These are phyloP conservation scores for Chromis chromis DNA, from an alignment of 2,797 vertebrate species.

Conservation along the genomic window DNA sequence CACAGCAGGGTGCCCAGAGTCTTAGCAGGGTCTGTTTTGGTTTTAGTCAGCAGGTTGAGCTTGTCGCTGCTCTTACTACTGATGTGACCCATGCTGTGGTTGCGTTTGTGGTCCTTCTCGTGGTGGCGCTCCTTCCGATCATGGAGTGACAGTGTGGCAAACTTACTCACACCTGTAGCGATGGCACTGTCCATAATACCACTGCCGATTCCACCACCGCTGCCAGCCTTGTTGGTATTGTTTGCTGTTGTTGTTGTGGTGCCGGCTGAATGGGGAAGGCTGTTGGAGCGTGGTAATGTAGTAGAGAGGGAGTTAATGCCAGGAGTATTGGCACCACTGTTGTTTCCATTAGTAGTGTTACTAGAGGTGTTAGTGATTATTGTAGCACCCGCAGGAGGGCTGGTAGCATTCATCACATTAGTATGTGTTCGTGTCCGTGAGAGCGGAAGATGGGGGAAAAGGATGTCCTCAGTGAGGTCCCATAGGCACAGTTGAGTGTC, in stretches of 20 bases:
- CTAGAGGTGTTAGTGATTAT: conserved; percentile 85
- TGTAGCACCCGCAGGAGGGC: conserved; percentile 87
- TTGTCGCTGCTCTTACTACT: conserved; percentile 99
- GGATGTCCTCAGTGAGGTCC: conserved; percentile 98
- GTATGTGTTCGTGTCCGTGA: conserved; percentile 97
- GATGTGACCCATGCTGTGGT: conserved; percentile 99
- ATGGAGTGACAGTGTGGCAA: conserved; percentile 95
- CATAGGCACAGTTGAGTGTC: conserved; percentile 98
- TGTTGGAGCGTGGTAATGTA: conserved; percentile 95
- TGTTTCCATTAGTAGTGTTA: conserved; percentile 87
- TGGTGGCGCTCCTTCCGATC: conserved; percentile 97
- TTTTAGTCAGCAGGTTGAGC: conserved; percentile 95
- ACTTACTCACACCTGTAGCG: conserved; percentile 94
- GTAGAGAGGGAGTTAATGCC: conserved; percentile 89
- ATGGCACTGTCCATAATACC: conserved; percentile 90
- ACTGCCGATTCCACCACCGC: conserved; percentile 64
- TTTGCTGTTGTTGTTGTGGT: conserved; percentile 84
- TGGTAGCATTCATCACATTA: conserved; percentile 97
- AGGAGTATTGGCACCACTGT: conserved; percentile 85
- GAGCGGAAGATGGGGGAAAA: conserved; percentile 96
- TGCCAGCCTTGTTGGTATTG: conserved; percentile 88
- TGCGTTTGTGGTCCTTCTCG: conserved; percentile 98
- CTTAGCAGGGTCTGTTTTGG: conserved; percentile 95
- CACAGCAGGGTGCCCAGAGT: conserved; percentile 95
- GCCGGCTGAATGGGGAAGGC: conserved; percentile 93